Evolutionary conservation across 2,113 vertebrate genomes (phyloP).

Genomic region (Tretioscincus oriximinensis): DNA sequence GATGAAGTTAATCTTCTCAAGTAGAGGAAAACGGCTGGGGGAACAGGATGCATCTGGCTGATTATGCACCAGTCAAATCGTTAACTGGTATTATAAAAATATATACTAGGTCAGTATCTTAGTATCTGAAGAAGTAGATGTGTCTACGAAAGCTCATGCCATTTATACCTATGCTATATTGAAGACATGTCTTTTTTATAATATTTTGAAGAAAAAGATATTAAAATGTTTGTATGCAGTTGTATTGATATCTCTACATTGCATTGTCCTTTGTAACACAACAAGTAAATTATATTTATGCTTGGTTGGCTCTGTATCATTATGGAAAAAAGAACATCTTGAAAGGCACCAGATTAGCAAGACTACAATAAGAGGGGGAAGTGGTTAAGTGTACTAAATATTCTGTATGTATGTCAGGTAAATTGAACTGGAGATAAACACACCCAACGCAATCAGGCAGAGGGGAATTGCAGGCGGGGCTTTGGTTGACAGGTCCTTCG

Average conservation of each 20-base stretch:
- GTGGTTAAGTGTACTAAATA: not conserved
- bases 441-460: too few species aligned
- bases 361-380: not conserved
- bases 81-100: too few species aligned
- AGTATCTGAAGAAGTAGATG: too few species aligned
- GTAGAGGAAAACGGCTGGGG: too few species aligned
- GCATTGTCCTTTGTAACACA: not conserved
- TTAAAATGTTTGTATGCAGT: not conserved
- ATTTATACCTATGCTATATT: not conserved
- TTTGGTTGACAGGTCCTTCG: too few species aligned
- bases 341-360: not conserved
- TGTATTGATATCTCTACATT: not conserved
- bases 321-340: not conserved
- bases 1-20: too few species aligned
- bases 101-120: too few species aligned
- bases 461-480: too few species aligned
- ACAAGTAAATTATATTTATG: not conserved
- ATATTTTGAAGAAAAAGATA: not conserved
- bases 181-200: not conserved
- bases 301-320: not conserved
- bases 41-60: too few species aligned
- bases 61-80: too few species aligned
- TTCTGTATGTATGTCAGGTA: too few species aligned
- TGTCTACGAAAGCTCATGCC: too few species aligned
- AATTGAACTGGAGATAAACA: not conserved